Conservation (phyloP, 1,140 invertebrate genomes). For the Venturia canescens region DNA sequence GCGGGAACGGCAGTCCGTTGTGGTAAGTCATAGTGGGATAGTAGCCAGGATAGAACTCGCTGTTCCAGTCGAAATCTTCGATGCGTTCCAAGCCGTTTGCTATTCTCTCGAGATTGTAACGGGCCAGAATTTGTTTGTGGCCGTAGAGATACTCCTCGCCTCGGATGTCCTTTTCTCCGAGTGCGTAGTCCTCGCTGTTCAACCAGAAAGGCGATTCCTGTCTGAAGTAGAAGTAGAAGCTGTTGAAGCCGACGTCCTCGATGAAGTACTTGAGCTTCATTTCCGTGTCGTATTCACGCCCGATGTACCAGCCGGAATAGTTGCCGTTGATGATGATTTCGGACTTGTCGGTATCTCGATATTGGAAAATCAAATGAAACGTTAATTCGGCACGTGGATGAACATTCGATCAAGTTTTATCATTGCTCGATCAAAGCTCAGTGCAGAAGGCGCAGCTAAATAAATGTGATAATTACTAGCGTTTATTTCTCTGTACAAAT, state of each 20-base stretch:
- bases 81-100: conserved; percentile 64
- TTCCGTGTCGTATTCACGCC: conserved; percentile 74
- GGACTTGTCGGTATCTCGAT: conserved; percentile 42
- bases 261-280: conserved; percentile 81
- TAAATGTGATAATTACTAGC: conserved; percentile 39
- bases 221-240: conserved; percentile 80
- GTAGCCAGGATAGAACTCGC: conserved; percentile 63
- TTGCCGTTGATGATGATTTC: conserved; percentile 74
- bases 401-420: neutral
- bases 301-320: conserved; percentile 76
- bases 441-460: too few species aligned
- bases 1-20: conserved; percentile 64
- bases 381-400: too few species aligned
- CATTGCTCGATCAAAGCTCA: neutral
- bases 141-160: conserved; percentile 67
- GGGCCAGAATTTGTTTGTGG: conserved; percentile 65
- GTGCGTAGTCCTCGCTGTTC: conserved; percentile 65
- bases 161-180: conserved; percentile 52
- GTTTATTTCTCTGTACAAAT: conserved; percentile 59
- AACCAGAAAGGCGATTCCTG: conserved; percentile 77
- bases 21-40: conserved; percentile 63
- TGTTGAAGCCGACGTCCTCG: conserved; percentile 83
- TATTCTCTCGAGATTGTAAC: conserved; percentile 68
- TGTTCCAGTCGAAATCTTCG: conserved; percentile 66
- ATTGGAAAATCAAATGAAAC: conserved; percentile 19